Conservation (phyloP, 1,140 invertebrate genomes). For the Samia ricini region DNA sequence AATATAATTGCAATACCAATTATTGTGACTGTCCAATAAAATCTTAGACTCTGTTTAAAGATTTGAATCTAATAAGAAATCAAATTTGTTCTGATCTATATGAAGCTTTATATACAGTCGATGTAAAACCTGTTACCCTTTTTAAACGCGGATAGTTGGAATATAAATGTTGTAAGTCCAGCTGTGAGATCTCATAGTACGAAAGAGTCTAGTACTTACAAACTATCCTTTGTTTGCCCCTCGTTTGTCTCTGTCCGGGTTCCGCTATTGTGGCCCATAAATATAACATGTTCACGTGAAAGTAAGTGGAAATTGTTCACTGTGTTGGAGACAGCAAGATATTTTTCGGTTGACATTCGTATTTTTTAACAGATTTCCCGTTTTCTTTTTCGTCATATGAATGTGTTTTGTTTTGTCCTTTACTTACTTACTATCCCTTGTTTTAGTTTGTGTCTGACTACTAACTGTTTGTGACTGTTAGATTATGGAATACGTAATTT, state of each 20-base stretch:
- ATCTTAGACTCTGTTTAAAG: too few species aligned
- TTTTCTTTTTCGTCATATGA: constrained; percentile 2
- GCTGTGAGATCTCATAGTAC: constrained; percentile 17
- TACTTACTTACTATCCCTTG: neutral
- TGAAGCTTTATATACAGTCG: neutral
- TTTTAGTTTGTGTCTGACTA: neutral
- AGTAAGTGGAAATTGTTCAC: constrained; percentile 26
- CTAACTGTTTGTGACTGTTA: neutral
- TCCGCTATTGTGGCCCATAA: constrained; percentile 38
- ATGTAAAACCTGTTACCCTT: neutral
- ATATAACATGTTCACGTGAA: constrained; percentile 33
- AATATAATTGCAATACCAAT: too few species aligned
- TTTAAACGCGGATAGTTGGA: neutral
- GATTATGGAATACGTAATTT: neutral
- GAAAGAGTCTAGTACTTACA: constrained; percentile 27
- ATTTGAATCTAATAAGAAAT: too few species aligned
- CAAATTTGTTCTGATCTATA: too few species aligned
- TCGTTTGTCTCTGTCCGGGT: constrained; percentile 42
- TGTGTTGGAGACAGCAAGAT: constrained; percentile 12
- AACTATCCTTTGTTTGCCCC: constrained; percentile 39
- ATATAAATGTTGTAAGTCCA: neutral
- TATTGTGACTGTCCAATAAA: too few species aligned
- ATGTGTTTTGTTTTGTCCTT: neutral
- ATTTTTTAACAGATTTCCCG: constrained; percentile 13
- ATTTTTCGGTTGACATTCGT: constrained; percentile 14